Evolutionary conservation across 2,113 vertebrate genomes (phyloP).

Genomic region (Mobula hypostoma): DNA sequence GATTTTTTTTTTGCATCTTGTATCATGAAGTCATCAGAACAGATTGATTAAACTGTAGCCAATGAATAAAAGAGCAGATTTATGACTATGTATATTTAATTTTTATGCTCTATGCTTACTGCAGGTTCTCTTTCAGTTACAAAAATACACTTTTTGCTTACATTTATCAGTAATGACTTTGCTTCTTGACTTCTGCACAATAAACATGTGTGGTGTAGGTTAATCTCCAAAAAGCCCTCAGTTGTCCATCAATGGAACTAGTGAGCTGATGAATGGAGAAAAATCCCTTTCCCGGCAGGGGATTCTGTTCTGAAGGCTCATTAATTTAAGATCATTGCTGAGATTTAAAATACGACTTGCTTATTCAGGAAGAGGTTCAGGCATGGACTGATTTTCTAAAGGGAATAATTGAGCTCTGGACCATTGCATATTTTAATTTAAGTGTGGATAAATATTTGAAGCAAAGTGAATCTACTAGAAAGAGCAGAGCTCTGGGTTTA

Average conservation of each 20-base stretch:
- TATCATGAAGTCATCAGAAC: neutral
- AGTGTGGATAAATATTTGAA: neutral
- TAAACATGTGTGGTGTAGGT: neutral
- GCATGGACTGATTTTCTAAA: neutral
- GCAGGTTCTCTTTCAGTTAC: neutral
- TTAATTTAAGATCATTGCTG: conserved; percentile 3
- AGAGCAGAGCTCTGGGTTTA: neutral
- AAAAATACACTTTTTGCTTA: neutral
- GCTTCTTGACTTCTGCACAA: too few species aligned
- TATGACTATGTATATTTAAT: neutral
- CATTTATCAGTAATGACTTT: neutral
- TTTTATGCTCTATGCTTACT: neutral
- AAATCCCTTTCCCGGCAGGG: neutral
- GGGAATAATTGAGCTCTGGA: conserved; percentile 12
- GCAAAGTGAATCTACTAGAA: neutral
- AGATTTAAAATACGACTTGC: neutral
- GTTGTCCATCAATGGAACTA: neutral
- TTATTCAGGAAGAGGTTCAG: neutral
- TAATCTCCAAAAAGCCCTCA: neutral
- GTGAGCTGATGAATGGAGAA: neutral
- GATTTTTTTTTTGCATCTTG: neutral
- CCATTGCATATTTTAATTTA: conserved; percentile 28
- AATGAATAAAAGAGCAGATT: neutral
- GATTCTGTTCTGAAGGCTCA: neutral
- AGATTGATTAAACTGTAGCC: neutral